Evolutionary conservation across 30 jellyfish, hydroid and myxozoan genomes (phyloP).

Genomic region (Hydractinia symbiolongicarpus): DNA sequence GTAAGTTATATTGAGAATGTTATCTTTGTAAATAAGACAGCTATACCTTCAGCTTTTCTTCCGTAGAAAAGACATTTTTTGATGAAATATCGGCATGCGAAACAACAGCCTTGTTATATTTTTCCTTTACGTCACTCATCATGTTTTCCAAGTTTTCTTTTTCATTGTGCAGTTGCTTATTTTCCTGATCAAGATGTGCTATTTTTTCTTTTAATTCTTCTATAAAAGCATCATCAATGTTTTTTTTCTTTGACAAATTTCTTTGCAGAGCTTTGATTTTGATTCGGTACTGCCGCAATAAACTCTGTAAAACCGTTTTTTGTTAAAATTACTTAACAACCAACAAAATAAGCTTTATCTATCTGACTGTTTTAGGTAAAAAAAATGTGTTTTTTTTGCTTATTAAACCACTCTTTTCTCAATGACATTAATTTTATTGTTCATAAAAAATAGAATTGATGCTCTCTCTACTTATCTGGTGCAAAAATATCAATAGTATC

Average conservation of each 20-base stretch:
- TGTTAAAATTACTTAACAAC: no score
- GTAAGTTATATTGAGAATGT: background rate
- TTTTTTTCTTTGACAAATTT: slow-evolving; percentile 24
- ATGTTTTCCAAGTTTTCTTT: slow-evolving; percentile 3
- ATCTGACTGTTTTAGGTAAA: no score
- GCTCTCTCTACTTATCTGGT: background rate
- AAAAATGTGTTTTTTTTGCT: no score
- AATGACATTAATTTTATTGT: background rate
- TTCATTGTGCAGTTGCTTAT: background rate
- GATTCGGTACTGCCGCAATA: slow-evolving; percentile 52
- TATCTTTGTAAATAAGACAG: background rate
- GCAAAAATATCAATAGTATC: background rate
- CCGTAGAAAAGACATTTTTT: slow-evolving; percentile 47
- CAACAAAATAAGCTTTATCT: no score
- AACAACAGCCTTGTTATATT: slow-evolving; percentile 27
- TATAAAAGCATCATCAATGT: slow-evolving; percentile 29
- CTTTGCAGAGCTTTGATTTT: slow-evolving; percentile 29
- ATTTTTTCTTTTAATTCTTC: slow-evolving; percentile 42
- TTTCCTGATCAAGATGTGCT: slow-evolving; percentile 18
- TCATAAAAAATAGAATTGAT: background rate
- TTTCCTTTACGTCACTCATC: slow-evolving; percentile 3
- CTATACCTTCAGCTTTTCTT: slow-evolving; percentile 51
- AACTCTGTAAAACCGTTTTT: slow-evolving; percentile 35
- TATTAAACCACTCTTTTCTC: no score
- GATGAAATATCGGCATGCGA: slow-evolving; percentile 46